These are phyloP conservation scores for Aphelenchoides fujianensis DNA, from an alignment of 1,140 invertebrate genomes.

Conservation along the genomic window DNA sequence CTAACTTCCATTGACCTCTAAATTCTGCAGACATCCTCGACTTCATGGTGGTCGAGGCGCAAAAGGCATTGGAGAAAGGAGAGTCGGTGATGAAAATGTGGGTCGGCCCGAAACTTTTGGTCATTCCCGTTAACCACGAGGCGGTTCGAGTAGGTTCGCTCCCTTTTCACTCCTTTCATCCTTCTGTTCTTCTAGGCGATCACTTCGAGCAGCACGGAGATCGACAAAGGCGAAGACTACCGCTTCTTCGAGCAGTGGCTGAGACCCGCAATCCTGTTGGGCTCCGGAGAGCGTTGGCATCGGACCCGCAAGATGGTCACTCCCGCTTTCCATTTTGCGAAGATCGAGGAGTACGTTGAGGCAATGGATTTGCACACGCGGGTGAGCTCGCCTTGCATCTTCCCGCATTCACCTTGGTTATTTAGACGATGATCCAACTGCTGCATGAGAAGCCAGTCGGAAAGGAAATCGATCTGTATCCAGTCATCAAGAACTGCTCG, in stretches of 20 bases:
- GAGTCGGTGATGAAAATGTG: not conserved
- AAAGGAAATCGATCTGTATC: not conserved
- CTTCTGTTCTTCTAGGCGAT: not conserved
- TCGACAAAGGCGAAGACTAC: slow-evolving; percentile 36
- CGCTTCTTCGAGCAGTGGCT: slow-evolving; percentile 38
- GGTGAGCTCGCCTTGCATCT: too few species aligned
- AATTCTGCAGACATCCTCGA: not conserved
- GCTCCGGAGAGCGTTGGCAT: not conserved
- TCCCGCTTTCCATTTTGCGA: slow-evolving; percentile 15
- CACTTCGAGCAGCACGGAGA: slow-evolving; percentile 26
- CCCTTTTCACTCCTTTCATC: not conserved
- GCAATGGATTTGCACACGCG: slow-evolving; percentile 1
- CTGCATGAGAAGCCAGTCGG: not conserved
- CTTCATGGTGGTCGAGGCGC: not conserved
- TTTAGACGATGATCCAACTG: slow-evolving; percentile 1
- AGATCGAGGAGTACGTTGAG: slow-evolving; percentile 2
- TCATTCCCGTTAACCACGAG: not conserved
- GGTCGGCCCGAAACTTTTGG: not conserved
- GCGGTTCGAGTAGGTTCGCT: not conserved
- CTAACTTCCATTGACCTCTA: not conserved
- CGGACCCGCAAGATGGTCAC: not conserved
- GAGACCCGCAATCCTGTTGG: not conserved
- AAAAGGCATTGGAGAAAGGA: not conserved
- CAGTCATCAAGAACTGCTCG: not conserved
- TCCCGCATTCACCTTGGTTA: slow-evolving; percentile 57